Evolutionary conservation across 2,113 vertebrate genomes (phyloP).

Genomic region (Amblyopsis rosae): DNA sequence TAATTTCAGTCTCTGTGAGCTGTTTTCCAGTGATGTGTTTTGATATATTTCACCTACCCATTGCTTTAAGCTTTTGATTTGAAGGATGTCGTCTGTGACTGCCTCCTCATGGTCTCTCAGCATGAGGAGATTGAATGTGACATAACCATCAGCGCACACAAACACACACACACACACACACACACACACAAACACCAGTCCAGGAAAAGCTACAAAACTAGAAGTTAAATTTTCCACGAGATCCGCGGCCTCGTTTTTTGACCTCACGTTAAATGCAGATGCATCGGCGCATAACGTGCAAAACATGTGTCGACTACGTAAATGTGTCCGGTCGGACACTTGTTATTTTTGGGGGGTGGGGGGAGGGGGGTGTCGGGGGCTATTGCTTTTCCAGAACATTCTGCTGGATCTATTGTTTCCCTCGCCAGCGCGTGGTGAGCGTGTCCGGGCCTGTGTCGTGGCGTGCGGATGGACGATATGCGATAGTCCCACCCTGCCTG

Average conservation of each 20-base stretch:
- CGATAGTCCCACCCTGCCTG: constrained; percentile 32
- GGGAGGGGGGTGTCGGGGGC: too few relatives aligned
- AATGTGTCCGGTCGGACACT: constrained; percentile 29
- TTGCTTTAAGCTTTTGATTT: too few relatives aligned
- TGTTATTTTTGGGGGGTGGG: constrained; percentile 13
- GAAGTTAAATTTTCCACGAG: too few relatives aligned
- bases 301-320: too few relatives aligned
- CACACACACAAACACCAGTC: neutral
- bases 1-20: too few relatives aligned
- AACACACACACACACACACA: constrained; percentile 1
- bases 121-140: neutral
- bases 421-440: constrained; percentile 17
- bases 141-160: neutral
- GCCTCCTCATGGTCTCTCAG: neutral
- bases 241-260: too few relatives aligned
- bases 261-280: too few relatives aligned
- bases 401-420: constrained; percentile 60
- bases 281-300: too few relatives aligned
- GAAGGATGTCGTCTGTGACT: too few relatives aligned
- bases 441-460: constrained; percentile 45
- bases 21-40: too few relatives aligned
- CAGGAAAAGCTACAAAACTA: neutral
- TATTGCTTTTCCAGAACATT: constrained; percentile 21
- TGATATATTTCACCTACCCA: too few relatives aligned
- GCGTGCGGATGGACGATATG: constrained; percentile 33